Evolutionary conservation across 2,888 invertebrate genomes (phyloP), one percentile per base, ranked within the genome.

Genomic region (Standfussiana lucernea): DNA sequence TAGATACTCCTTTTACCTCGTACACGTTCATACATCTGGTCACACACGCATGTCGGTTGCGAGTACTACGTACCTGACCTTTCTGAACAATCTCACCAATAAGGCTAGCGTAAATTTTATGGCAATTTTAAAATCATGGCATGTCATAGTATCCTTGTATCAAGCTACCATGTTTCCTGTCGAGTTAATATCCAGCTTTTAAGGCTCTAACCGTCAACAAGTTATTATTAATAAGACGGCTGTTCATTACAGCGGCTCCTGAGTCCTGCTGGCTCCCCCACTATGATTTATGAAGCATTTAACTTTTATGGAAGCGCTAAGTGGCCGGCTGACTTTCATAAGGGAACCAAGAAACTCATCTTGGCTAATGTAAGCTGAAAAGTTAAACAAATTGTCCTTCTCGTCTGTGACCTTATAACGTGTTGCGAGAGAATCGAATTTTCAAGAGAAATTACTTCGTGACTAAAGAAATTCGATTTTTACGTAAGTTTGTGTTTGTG

Each of bases 241-340:
- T 89, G 94, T 94, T 95, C 92, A 95, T 95, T 95, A 94, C 88
- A 81, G 79, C 87, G 78, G 90, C 89, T 88, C 92, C 76, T 73
- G 75, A 77, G 77, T 82, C 53, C 64, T 84, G 47, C 37, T 91
- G 93, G 93, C 93, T 88, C 91, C 92, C 90, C 89, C 88, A 90
- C 93, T 90, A 94, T 95, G 95, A 96, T 95, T 96, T 95, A 96
- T 95, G 93, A 90, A 87, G 91, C 94, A 95, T 95, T 96, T 95
- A 95, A 95, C 94, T 96, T 96, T 96, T 95, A 95, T 95, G 95
- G 93, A 93, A 90, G 93, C 92, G 94, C 94, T 95, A 96, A 95
- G 95, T 95, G 95, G 94, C 91, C 89, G 89, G 89, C 83, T 88
- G 93, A 93, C 92, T 94, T 94, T 93, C 92, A 92, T 92, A 91